A percentile compares a stretch with the other conserved stretches of the same genome.
Evolutionary conservation across 2,113 vertebrate species (phyloP).

Genomic region (Upupa epops): DNA sequence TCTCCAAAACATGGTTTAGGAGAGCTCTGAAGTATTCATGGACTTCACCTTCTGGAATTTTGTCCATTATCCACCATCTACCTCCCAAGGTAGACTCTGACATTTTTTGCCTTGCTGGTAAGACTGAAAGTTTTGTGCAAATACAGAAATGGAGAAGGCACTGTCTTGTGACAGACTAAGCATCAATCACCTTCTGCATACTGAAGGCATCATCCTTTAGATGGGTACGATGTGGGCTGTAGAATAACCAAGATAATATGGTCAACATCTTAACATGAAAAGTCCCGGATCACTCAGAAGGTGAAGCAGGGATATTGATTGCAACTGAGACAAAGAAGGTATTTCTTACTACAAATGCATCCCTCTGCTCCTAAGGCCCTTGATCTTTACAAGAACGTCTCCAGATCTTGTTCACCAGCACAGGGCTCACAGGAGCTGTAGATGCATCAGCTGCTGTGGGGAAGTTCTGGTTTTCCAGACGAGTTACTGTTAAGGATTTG

Average conservation of each 20-base stretch:
- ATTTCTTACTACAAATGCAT: not conserved
- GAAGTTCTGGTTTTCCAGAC: not conserved
- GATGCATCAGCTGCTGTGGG: not conserved
- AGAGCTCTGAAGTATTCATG: not conserved
- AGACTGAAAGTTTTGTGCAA: not conserved
- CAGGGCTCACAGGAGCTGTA: not conserved
- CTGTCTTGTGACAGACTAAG: not conserved
- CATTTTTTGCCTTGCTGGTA: not conserved
- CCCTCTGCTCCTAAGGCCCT: not conserved
- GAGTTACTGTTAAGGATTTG: not conserved
- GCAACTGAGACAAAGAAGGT: not conserved
- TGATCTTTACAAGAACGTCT: not conserved
- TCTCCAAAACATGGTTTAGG: not conserved
- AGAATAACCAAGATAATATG: no score
- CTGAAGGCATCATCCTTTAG: not conserved
- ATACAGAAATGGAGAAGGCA: not conserved
- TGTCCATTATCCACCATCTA: not conserved
- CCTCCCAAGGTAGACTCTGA: not conserved
- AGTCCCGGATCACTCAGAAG: not conserved
- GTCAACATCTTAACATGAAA: fast-evolving
- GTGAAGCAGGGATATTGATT: not conserved
- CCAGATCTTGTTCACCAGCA: no score
- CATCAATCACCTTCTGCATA: not conserved
- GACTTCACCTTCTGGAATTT: not conserved
- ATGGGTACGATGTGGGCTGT: no score